phyloP scores from a whole-genome alignment of 1,140 invertebrate species.

The Himalopsyche phryganea region DNA sequence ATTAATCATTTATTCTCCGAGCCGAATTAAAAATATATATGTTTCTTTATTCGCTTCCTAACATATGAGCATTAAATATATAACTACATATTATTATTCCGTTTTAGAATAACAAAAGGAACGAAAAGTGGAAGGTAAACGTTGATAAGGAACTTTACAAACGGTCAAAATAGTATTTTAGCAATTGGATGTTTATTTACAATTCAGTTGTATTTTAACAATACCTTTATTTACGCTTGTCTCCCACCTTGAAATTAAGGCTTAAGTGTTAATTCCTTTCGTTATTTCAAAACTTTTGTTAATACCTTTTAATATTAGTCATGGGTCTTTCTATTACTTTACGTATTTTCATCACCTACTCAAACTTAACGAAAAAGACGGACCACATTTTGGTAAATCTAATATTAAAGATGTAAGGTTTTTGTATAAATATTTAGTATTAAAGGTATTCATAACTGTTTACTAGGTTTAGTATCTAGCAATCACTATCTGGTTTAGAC shows the following conservation, averaged over 20 bases:
- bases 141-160: background rate
- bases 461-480: slow-evolving; percentile 26
- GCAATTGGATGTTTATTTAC: too few species aligned
- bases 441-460: background rate
- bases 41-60: slow-evolving; percentile 6
- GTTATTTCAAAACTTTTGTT: too few species aligned
- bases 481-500: slow-evolving; percentile 22
- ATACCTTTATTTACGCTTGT: too few species aligned
- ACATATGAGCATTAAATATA: slow-evolving; percentile 9
- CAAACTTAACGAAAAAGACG: slow-evolving; percentile 35
- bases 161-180: background rate
- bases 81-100: too few species aligned
- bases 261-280: too few species aligned
- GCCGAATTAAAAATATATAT: slow-evolving; percentile 25
- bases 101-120: too few species aligned
- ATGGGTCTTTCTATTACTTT: slow-evolving; percentile 4
- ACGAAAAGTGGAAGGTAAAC: background rate
- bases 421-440: slow-evolving; percentile 19
- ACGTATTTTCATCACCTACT: slow-evolving; percentile 32
- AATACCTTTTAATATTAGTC: background rate
- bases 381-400: slow-evolving; percentile 25
- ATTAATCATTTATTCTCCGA: background rate
- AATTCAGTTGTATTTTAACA: too few species aligned
- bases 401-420: slow-evolving; percentile 11
- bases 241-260: too few species aligned